Percentiles rank a stretch among this genome's conserved stretches.
These are phyloP conservation scores for Sandelia bainsii DNA, from an alignment of 2,797 vertebrate genomes.

Conservation along the genomic window DNA sequence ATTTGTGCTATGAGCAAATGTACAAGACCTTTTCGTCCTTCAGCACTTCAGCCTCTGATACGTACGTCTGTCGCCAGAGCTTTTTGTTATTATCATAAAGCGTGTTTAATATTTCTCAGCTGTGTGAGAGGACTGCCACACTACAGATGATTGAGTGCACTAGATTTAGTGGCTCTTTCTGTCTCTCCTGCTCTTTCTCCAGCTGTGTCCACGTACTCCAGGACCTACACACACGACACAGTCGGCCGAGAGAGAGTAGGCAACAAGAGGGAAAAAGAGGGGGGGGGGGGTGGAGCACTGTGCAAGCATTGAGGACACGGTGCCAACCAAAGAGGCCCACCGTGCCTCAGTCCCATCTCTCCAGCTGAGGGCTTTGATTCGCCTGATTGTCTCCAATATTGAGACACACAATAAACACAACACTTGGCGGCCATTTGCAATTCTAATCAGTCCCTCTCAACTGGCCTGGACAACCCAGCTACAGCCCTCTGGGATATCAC, in stretches of 20 bases:
- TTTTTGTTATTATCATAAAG: slow-evolving; percentile 84
- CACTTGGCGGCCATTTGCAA: slow-evolving; percentile 85
- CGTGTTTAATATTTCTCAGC: slow-evolving; percentile 81
- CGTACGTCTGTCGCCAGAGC: slow-evolving; percentile 71
- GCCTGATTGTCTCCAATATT: slow-evolving; percentile 86
- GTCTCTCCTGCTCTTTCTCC: slow-evolving; percentile 60
- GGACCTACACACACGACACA: slow-evolving; percentile 49
- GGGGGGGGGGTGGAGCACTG: slow-evolving; percentile 5
- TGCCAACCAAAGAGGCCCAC: slow-evolving; percentile 83
- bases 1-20: slow-evolving; percentile 73
- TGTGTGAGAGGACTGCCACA: slow-evolving; percentile 72
- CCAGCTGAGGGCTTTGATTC: slow-evolving; percentile 86
- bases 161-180: slow-evolving; percentile 74
- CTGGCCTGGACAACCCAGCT: slow-evolving; percentile 77
- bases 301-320: slow-evolving; percentile 69
- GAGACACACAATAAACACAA: slow-evolving; percentile 88
- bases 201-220: slow-evolving; percentile 78
- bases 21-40: slow-evolving; percentile 79
- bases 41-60: slow-evolving; percentile 69
- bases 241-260: slow-evolving; percentile 44
- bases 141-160: slow-evolving; percentile 79
- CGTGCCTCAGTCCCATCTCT: slow-evolving; percentile 80
- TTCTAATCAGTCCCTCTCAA: slow-evolving; percentile 84
- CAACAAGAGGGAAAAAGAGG: slow-evolving; percentile 26
- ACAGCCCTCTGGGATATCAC: slow-evolving; percentile 84